Base-by-base conservation (phyloP, 2,888 invertebrate species). In the Seladonia tumulorum region DNA sequence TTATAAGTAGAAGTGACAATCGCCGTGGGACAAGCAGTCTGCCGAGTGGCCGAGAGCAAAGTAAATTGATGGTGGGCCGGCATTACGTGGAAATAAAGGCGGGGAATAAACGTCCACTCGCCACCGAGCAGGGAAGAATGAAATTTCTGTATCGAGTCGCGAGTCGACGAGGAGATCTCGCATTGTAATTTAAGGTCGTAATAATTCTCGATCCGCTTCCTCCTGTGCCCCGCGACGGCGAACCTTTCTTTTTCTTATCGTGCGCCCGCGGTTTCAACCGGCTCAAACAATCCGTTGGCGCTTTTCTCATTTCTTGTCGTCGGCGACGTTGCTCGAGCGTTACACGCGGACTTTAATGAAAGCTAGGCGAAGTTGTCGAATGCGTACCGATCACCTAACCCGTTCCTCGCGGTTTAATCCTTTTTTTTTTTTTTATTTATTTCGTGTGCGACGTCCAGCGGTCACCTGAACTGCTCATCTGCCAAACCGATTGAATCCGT, bases 1-100 rank as follows among this genome's bases (percentile, higher is more conserved):
- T 87, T 89, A 89, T 91, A 89, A 90, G 88, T 84, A 83, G 82
- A 83, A 88, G 88, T 82, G 91, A 93, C 91, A 90, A 93, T 93
- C 91, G 88, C 90, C 92, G 91, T 91, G 92, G 90, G 92, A 92
- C 89, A 87, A 88, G 85, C 84, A 79, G 82, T 47, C 81, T 86
- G 86, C 47, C 66, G 81, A 85, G 81, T 85, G 85, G 77, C 86
- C 75, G 79, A 72, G 76, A 79, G 83, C 79, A 81, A 87, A 87
- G 83, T 87, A 87, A 87, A 87, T 87, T 83, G 83, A 79, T 76
- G 87, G 86, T 76, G 86, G 49, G 14, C 86, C 63, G 47, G 76
- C 35, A 85, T 81, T 85, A 85, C 79, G 63, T 14, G 76, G 85
- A 63, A 77, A 85, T 73, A 82, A 86, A 86, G 70, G 76, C 71